Evolutionary conservation across 1,140 invertebrate species (phyloP).

Genomic region (Drosophila yakuba): DNA sequence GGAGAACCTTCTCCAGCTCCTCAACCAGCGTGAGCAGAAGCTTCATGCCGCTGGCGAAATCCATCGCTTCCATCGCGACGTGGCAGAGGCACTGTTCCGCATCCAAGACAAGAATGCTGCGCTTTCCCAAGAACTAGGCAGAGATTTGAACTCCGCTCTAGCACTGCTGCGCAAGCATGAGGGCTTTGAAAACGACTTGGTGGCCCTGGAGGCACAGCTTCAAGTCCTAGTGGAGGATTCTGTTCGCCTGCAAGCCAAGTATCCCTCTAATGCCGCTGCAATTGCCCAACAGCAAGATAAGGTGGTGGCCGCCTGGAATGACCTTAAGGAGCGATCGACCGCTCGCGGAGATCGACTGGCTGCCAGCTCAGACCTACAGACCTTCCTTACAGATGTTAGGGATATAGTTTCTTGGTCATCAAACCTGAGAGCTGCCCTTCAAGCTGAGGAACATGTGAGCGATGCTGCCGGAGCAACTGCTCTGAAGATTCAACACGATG

Average conservation of each 20-base stretch:
- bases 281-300: constrained; percentile 93
- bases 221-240: constrained; percentile 97
- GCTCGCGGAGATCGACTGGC: constrained; percentile 92
- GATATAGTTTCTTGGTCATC: constrained; percentile 96
- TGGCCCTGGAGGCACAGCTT: constrained; percentile 96
- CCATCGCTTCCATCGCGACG: constrained; percentile 98
- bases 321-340: constrained; percentile 92
- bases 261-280: constrained; percentile 96
- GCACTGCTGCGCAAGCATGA: constrained; percentile 94
- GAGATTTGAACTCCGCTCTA: constrained; percentile 95
- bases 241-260: constrained; percentile 92
- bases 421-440: constrained; percentile 91
- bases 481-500: constrained; percentile 95
- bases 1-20: constrained; percentile 94
- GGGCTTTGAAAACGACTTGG: constrained; percentile 97
- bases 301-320: constrained; percentile 94
- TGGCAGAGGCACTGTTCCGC: constrained; percentile 95
- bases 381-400: constrained; percentile 92
- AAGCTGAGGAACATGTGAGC: constrained; percentile 92
- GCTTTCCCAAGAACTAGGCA: constrained; percentile 93
- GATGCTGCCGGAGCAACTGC: constrained; percentile 95
- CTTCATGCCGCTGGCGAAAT: constrained; percentile 97
- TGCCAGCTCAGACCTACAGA: constrained; percentile 95
- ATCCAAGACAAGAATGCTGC: constrained; percentile 95
- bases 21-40: constrained; percentile 93